Evolutionary conservation across 2,113 vertebrate species (phyloP).

Genomic region (Macrotis lagotis): DNA sequence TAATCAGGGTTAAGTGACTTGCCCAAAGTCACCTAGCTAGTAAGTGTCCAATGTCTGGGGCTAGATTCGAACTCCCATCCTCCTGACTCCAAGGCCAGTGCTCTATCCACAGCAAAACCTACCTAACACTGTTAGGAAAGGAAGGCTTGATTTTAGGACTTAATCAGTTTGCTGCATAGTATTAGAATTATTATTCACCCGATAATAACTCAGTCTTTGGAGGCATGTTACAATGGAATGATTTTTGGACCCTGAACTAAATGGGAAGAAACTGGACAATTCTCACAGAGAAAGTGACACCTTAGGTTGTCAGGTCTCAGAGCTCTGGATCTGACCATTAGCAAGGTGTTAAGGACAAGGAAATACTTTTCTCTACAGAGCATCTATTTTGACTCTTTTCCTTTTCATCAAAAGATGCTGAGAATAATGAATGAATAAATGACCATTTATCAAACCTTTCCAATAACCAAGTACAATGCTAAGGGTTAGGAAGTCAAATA

Average conservation of each 20-base stretch:
- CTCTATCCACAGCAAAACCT: too few relatives aligned
- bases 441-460: not conserved
- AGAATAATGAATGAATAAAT: slow-evolving; percentile 3
- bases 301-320: not conserved
- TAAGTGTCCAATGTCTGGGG: too few relatives aligned
- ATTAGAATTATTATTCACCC: not conserved
- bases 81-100: too few relatives aligned
- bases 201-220: not conserved
- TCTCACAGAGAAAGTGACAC: not conserved
- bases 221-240: slow-evolving; percentile 23
- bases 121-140: slow-evolving; percentile 39
- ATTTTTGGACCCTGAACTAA: not conserved
- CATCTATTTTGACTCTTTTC: not conserved
- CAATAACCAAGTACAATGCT: not conserved
- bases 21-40: too few relatives aligned
- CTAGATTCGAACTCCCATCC: too few relatives aligned
- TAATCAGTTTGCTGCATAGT: not conserved
- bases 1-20: too few relatives aligned
- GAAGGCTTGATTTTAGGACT: slow-evolving; percentile 16
- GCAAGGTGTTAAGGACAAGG: not conserved
- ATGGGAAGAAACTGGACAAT: not conserved
- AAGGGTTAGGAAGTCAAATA: not conserved
- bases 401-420: slow-evolving; percentile 34
- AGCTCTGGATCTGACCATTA: not conserved
- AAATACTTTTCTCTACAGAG: not conserved